phyloP scores from a whole-genome alignment of 1,140 invertebrate species.

The Orius insidiosus region DNA sequence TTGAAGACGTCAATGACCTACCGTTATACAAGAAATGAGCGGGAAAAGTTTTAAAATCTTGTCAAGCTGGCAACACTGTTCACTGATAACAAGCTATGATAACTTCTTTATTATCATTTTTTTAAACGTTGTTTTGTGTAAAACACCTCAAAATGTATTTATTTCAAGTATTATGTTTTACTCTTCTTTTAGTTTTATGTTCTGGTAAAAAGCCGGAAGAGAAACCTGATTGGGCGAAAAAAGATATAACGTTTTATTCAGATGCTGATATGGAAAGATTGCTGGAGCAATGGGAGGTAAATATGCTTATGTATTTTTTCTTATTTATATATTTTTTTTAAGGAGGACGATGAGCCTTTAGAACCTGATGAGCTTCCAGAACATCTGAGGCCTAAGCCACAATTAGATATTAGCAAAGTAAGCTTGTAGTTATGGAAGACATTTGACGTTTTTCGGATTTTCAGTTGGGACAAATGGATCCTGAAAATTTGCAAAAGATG shows the following conservation, averaged over 20 bases:
- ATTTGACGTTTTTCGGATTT: slow-evolving; percentile 2
- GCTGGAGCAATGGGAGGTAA: slow-evolving; percentile 90
- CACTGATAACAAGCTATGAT: too few relatives aligned
- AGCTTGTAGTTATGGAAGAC: not conserved
- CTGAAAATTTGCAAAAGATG: slow-evolving; percentile 67
- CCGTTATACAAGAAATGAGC: too few relatives aligned
- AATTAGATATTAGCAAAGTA: slow-evolving; percentile 60
- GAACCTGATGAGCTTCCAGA: slow-evolving; percentile 89
- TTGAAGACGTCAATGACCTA: too few relatives aligned
- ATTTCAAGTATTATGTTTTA: not conserved
- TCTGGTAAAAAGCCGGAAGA: slow-evolving; percentile 25
- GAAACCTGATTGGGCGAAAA: slow-evolving; percentile 42
- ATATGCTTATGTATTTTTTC: not conserved
- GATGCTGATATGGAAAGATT: slow-evolving; percentile 88
- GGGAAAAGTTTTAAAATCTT: too few relatives aligned
- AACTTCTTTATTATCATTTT: too few relatives aligned
- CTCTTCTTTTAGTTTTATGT: slow-evolving; percentile 2
- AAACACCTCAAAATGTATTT: too few relatives aligned
- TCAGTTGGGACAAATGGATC: slow-evolving; percentile 36
- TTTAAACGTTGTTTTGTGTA: too few relatives aligned
- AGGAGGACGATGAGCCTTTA: slow-evolving; percentile 88
- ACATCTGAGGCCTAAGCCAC: slow-evolving; percentile 57
- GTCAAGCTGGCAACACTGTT: too few relatives aligned
- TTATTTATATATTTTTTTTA: slow-evolving; percentile 1
- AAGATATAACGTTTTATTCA: slow-evolving; percentile 75